These are phyloP conservation scores for Erpobdella octoculata DNA, from an alignment of 2,888 invertebrate species.

Conservation along the genomic window DNA sequence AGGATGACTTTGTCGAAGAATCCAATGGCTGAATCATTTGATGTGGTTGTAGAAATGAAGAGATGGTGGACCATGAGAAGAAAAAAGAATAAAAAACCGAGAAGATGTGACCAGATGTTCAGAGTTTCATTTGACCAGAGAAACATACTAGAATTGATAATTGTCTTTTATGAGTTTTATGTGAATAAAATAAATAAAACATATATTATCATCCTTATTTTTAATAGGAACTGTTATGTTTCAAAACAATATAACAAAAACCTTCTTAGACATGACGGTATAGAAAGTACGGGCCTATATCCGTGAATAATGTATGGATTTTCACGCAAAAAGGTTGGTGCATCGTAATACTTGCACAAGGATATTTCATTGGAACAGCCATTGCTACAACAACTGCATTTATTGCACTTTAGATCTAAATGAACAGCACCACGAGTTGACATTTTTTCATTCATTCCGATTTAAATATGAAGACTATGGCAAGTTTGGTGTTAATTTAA, in stretches of 20 bases:
- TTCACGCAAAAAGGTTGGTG: constrained; percentile 74
- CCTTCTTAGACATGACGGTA: constrained; percentile 62
- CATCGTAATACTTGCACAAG: constrained; percentile 55
- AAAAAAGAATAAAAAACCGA: constrained; percentile 62
- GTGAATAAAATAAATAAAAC: neutral
- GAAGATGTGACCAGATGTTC: constrained; percentile 90
- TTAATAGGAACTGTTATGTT: neutral
- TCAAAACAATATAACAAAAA: constrained; percentile 45
- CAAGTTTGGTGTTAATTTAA: too few species aligned
- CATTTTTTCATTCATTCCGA: too few species aligned
- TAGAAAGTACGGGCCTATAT: constrained; percentile 63
- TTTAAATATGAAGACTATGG: too few species aligned
- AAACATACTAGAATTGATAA: constrained; percentile 51
- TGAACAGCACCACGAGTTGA: too few species aligned
- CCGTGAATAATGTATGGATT: constrained; percentile 78
- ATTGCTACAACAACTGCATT: too few species aligned
- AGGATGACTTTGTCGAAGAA: constrained; percentile 6
- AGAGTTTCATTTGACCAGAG: constrained; percentile 83
- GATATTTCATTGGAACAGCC: constrained; percentile 37
- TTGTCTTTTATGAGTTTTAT: neutral
- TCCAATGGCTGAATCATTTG: constrained; percentile 38
- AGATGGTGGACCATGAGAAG: constrained; percentile 74
- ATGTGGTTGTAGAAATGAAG: too few species aligned
- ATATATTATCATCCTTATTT: neutral
- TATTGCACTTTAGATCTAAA: too few species aligned